Evolutionary conservation across 2,113 vertebrate genomes (phyloP).

Genomic region (Dasyprocta punctata): DNA sequence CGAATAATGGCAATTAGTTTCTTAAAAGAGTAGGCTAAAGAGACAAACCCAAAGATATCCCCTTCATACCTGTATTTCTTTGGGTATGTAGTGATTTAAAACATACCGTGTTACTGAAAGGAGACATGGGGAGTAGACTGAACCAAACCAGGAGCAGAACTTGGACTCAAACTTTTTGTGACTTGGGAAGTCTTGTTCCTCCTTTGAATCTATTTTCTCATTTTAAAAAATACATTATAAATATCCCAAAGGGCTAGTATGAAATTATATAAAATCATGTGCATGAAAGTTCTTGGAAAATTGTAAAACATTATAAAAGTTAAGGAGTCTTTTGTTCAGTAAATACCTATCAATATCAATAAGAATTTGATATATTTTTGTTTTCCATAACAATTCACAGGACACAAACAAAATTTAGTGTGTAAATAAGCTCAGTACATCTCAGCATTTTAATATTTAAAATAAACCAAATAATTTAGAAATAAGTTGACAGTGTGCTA

Average conservation of each 20-base stretch:
- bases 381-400: background rate
- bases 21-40: background rate
- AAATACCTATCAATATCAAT: conserved; percentile 6
- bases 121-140: background rate
- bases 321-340: conserved; percentile 2
- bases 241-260: conserved; percentile 16
- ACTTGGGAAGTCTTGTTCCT: conserved; percentile 24
- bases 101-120: background rate
- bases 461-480: conserved; percentile 18
- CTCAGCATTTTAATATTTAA: conserved; percentile 27
- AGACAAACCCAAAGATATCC: background rate
- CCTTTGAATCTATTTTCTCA: conserved; percentile 58
- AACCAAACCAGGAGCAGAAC: conserved; percentile 36
- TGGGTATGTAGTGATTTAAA: background rate
- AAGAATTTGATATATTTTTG: conserved; percentile 14
- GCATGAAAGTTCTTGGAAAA: conserved; percentile 47
- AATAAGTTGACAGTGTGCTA: background rate
- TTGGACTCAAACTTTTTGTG: conserved; percentile 51
- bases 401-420: background rate
- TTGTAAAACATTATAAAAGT: conserved; percentile 12
- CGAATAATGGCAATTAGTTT: background rate
- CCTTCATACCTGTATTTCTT: background rate
- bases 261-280: conserved; percentile 2
- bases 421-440: conserved; percentile 37
- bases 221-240: conserved; percentile 55